Conservation (phyloP, 2,888 invertebrate genomes). For the Plagodis pulveraria region DNA sequence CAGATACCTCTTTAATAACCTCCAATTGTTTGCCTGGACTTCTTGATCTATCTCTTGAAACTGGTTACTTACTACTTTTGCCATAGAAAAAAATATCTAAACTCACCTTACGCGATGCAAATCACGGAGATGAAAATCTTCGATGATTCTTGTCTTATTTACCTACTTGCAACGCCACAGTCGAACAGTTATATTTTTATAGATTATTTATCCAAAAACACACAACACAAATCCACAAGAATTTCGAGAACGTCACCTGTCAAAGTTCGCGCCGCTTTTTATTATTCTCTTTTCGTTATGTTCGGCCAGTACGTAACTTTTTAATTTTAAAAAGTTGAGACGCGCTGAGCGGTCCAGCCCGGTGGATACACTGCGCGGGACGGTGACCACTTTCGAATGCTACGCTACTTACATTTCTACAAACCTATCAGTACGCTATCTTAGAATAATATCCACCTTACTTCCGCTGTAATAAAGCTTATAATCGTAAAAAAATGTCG, state of each 20-base stretch:
- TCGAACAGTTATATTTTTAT: slow-evolving; percentile 1
- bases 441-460: slow-evolving; percentile 23
- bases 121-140: background rate
- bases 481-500: slow-evolving; percentile 4
- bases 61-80: background rate
- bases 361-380: slow-evolving; percentile 18
- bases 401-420: slow-evolving; percentile 22
- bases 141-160: background rate
- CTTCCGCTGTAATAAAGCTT: slow-evolving; percentile 6
- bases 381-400: slow-evolving; percentile 35
- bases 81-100: slow-evolving; percentile 1
- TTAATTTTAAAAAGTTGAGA: slow-evolving; percentile 14
- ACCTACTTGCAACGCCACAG: background rate
- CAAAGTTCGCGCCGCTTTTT: slow-evolving; percentile 35
- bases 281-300: slow-evolving; percentile 14
- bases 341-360: slow-evolving; percentile 27
- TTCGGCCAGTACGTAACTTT: slow-evolving; percentile 25
- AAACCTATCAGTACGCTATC: slow-evolving; percentile 1
- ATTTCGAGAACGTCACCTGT: slow-evolving; percentile 29
- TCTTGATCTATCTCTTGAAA: no score
- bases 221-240: slow-evolving; percentile 23
- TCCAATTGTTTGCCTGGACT: no score
- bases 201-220: slow-evolving; percentile 4
- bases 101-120: slow-evolving; percentile 6
- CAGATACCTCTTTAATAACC: no score